phyloP scores from a whole-genome alignment of 2,797 vertebrate genomes.

The Hyperoplus lanceolatus region DNA sequence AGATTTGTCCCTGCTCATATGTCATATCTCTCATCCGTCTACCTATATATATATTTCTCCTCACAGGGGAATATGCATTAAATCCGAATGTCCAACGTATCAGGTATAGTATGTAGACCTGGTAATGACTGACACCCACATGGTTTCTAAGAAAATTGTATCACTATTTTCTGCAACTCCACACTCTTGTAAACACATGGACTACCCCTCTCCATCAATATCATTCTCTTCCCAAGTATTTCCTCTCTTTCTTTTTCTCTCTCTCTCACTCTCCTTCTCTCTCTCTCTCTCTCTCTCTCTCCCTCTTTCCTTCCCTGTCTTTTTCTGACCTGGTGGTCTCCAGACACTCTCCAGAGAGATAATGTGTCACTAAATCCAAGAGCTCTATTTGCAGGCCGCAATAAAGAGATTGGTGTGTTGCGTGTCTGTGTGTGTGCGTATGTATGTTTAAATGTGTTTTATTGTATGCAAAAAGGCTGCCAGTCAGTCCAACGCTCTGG shows the following conservation, averaged over 20 bases:
- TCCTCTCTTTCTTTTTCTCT: constrained; percentile 15
- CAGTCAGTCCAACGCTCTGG: background rate
- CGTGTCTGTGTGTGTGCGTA: constrained; percentile 1
- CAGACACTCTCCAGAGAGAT: constrained; percentile 62
- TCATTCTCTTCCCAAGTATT: background rate
- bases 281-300: background rate
- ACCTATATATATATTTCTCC: constrained; percentile 47
- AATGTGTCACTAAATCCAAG: constrained; percentile 69
- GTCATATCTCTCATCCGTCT: constrained; percentile 63
- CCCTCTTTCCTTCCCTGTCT: constrained; percentile 16
- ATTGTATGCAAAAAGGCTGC: background rate
- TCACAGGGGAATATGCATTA: constrained; percentile 55
- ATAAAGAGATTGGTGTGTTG: constrained; percentile 28
- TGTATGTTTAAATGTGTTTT: background rate
- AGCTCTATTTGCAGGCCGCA: constrained; percentile 67
- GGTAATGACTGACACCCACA: constrained; percentile 64
- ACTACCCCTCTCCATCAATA: background rate
- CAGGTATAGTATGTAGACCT: constrained; percentile 62
- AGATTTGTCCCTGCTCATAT: constrained; percentile 44
- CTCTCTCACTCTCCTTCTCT: background rate
- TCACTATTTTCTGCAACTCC: constrained; percentile 67
- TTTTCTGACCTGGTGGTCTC: constrained; percentile 60
- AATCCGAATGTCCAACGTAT: constrained; percentile 56
- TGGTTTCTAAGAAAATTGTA: constrained; percentile 68
- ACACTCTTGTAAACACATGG: constrained; percentile 52